Percentiles rank a stretch among this genome's conserved stretches.
These are phyloP conservation scores for Pteria penguin DNA, from an alignment of 2,888 invertebrate genomes.

Conservation along the genomic window DNA sequence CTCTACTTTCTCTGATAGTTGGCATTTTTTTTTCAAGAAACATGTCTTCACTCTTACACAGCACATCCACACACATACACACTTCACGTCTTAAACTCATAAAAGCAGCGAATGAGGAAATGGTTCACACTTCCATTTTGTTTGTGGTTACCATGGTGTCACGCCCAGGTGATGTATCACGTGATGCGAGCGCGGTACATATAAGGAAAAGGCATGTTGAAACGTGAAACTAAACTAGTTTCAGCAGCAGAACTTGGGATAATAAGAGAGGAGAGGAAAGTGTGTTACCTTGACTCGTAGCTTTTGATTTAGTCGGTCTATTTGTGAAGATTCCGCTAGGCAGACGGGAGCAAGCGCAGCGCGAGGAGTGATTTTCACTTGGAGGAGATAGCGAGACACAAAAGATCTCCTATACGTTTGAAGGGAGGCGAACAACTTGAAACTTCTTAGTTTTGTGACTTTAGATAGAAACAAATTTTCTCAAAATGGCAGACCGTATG, in stretches of 20 bases:
- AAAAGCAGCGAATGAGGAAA: not conserved
- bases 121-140: constrained; percentile 20
- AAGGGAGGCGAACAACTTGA: not conserved
- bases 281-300: not conserved
- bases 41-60: too few relatives aligned
- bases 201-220: constrained; percentile 66
- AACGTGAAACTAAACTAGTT: constrained; percentile 53
- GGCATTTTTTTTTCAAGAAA: too few relatives aligned
- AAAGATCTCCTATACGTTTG: not conserved
- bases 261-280: constrained; percentile 4
- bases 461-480: constrained; percentile 17
- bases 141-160: constrained; percentile 38
- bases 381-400: not conserved
- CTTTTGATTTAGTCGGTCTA: constrained; percentile 17
- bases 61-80: not conserved
- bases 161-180: constrained; percentile 34
- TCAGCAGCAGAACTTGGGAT: not conserved
- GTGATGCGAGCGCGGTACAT: constrained; percentile 55
- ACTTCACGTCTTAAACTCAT: not conserved
- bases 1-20: too few relatives aligned
- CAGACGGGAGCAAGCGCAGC: constrained; percentile 1
- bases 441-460: not conserved
- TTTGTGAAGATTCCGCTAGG: constrained; percentile 15
- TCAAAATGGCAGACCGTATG: constrained; percentile 57
- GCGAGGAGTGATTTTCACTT: not conserved